Evolutionary conservation across 2,113 vertebrate species (phyloP).

Genomic region (Tauraco erythrolophus): DNA sequence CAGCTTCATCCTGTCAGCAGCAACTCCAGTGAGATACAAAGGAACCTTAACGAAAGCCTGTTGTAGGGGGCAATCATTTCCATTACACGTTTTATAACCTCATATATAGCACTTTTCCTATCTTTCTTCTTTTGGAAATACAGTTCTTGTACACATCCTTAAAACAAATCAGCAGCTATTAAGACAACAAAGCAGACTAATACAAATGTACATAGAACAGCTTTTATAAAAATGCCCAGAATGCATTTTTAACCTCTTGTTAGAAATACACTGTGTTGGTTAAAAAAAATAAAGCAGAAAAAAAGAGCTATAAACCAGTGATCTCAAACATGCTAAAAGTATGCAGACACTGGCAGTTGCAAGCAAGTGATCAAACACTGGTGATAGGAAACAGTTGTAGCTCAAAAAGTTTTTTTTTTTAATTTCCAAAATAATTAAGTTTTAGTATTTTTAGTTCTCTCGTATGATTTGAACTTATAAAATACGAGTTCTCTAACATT

Average conservation of each 20-base stretch:
- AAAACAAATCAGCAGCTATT: slow-evolving; percentile 7
- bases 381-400: not conserved
- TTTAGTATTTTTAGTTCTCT: slow-evolving; percentile 19
- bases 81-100: not conserved
- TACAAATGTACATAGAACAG: not conserved
- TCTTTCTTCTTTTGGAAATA: not conserved
- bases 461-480: slow-evolving; percentile 3
- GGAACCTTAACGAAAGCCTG: not conserved
- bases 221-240: slow-evolving; percentile 4
- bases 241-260: slow-evolving; percentile 12
- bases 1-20: not conserved
- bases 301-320: not conserved
- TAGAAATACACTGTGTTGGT: not conserved
- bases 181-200: slow-evolving; percentile 29
- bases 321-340: not conserved
- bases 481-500: slow-evolving; percentile 46
- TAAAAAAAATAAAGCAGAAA: not conserved
- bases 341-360: not conserved
- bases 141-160: not conserved
- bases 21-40: not conserved
- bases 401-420: not conserved
- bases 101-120: not conserved
- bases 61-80: not conserved
- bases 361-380: slow-evolving; percentile 16
- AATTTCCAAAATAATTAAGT: slow-evolving; percentile 33